Evolutionary conservation across 2,888 invertebrate genomes (phyloP).

Genomic region (Sinodicranocentrus sp.): DNA sequence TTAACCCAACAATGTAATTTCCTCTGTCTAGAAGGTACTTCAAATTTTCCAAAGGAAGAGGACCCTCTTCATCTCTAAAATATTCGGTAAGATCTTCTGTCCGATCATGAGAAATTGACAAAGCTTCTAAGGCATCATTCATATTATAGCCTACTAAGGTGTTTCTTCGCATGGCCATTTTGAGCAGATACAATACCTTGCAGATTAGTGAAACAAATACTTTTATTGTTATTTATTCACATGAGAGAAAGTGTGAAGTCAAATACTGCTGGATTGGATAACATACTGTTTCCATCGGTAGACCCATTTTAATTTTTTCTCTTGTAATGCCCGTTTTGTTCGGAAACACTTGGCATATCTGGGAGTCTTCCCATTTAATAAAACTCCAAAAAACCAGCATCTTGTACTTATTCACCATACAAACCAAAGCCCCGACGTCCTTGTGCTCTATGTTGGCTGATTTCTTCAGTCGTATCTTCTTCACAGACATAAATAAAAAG

Average conservation of each 20-base stretch:
- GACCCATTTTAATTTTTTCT: conserved; percentile 8
- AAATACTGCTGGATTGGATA: too few relatives aligned
- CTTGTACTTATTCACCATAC: conserved; percentile 14
- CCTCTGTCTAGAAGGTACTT: not conserved
- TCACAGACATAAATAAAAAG: conserved; percentile 22
- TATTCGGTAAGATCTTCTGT: conserved; percentile 21
- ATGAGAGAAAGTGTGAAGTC: too few relatives aligned
- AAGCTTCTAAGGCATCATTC: conserved; percentile 1
- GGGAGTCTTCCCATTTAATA: conserved; percentile 25
- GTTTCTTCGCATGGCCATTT: conserved; percentile 6
- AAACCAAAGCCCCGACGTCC: conserved; percentile 21
- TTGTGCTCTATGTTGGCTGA: conserved; percentile 18
- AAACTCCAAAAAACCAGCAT: conserved; percentile 25
- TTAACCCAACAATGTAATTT: not conserved
- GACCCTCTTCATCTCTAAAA: conserved; percentile 14
- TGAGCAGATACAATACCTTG: too few relatives aligned
- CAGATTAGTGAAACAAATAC: too few relatives aligned
- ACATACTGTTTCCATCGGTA: conserved; percentile 26
- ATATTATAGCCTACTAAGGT: conserved; percentile 20
- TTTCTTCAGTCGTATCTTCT: conserved; percentile 31
- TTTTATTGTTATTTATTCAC: too few relatives aligned
- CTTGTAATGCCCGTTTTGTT: conserved; percentile 3
- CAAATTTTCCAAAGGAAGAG: conserved; percentile 26
- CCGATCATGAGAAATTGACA: conserved; percentile 21
- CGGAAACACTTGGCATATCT: conserved; percentile 25